phyloP scores from a whole-genome alignment of 2,888 invertebrate genomes.

The Athalia cordata region DNA sequence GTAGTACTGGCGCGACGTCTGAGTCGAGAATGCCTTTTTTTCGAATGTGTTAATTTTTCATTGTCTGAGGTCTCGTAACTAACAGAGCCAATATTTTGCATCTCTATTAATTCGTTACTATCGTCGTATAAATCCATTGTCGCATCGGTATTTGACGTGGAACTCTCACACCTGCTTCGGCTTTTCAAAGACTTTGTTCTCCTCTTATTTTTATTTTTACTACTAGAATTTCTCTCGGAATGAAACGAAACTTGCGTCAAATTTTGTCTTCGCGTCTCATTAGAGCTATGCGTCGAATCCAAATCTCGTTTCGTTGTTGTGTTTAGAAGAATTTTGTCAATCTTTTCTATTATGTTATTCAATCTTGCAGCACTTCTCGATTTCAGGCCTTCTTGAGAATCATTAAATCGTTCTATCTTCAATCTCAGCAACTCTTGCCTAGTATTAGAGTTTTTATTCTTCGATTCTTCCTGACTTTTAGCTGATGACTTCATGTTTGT shows the following conservation, averaged over 20 bases:
- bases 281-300: constrained; percentile 17
- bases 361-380: constrained; percentile 61
- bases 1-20: background rate
- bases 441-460: background rate
- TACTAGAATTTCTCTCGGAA: constrained; percentile 46
- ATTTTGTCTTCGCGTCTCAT: constrained; percentile 10
- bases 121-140: background rate
- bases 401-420: constrained; percentile 61
- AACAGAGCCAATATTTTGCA: constrained; percentile 9
- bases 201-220: constrained; percentile 38
- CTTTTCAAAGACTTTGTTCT: constrained; percentile 22
- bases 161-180: constrained; percentile 53
- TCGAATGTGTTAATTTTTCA: background rate
- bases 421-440: constrained; percentile 50
- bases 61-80: background rate
- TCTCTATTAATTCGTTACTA: background rate
- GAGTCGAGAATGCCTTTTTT: background rate
- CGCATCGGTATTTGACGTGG: constrained; percentile 36
- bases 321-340: constrained; percentile 66
- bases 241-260: background rate
- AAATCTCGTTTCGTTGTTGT: constrained; percentile 41
- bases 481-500: constrained; percentile 52
- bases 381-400: constrained; percentile 60
- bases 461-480: constrained; percentile 49
- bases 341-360: constrained; percentile 67